Evolutionary conservation across 2,888 invertebrate genomes (phyloP), one percentile per base, ranked within the genome.

Genomic region (Cerastis leucographa): DNA sequence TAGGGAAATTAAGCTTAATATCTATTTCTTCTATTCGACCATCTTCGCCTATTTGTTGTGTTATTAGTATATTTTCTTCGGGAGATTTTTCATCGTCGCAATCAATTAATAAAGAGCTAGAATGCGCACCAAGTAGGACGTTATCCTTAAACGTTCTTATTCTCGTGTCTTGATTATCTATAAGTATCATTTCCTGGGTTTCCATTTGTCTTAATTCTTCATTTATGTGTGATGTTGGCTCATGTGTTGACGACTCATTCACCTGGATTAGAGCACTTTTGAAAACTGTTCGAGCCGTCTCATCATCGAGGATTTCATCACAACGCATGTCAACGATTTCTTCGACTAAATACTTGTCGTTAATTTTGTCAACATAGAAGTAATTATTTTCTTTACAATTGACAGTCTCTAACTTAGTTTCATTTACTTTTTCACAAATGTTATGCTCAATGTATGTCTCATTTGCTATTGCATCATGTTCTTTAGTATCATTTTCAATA

Each of bases 1-100:
- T 91, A 7, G 96, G 95, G 67, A 91, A 61, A 69, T 88, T 89
- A 25, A 94, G 86, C 86, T 87, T 85, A 11, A 93, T 89, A 46
- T 89, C 87, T n/a, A 80, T 81, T 68, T 91, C 86, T 71, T 89
- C 78, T 61, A 88, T 80, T 75, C 81, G 79, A 6, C 78, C 82
- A 74, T 85, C 61, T 75, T 71, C 75, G 25, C 79, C 75, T 70
- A 86, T 74, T 71, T 87, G 87, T 70, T 88, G 83, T 56, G 83
- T 81, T 77, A 85, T 69, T 67, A 88, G 68, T 73, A 86, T 69
- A 46, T 73, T 75, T 69, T 73, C 70, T 72, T 84, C 80, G 19
- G 75, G 19, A 17, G 65, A 69, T 66, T 64, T 74, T 11, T 77
- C 72, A 40, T 78, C 56, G 19, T 79, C 64, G 49, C 25, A 68